These are phyloP conservation scores for Hafferia zeledoni DNA, from an alignment of 2,797 vertebrate genomes.

Conservation along the genomic window DNA sequence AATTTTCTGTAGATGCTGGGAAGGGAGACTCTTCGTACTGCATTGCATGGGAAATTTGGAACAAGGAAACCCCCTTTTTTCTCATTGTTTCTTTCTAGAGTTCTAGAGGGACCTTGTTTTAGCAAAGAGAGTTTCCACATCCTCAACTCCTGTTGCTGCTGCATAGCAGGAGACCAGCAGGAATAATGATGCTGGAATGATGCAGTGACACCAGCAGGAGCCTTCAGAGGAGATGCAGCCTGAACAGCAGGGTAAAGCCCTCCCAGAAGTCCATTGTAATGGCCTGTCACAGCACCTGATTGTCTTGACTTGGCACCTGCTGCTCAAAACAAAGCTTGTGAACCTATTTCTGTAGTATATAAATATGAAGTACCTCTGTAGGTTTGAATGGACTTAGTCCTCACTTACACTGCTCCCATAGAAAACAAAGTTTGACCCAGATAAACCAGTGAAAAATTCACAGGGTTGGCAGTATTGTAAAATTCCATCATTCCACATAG, in stretches of 20 bases:
- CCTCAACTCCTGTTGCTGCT: neutral
- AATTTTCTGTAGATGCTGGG: neutral
- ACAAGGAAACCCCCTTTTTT: neutral
- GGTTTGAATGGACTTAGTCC: neutral
- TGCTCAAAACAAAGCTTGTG: neutral
- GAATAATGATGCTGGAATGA: accelerated
- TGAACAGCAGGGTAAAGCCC: neutral
- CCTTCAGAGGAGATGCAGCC: neutral
- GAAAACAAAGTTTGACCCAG: neutral
- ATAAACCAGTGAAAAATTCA: conserved; percentile 39
- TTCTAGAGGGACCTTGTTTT: conserved; percentile 37
- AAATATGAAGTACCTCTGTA: neutral
- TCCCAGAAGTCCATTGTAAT: accelerated
- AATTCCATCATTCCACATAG: conserved; percentile 5
- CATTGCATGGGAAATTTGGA: conserved; percentile 1
- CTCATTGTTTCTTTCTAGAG: neutral
- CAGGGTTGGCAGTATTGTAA: conserved; percentile 7
- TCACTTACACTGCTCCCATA: neutral
- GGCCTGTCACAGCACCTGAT: accelerated
- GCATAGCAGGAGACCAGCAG: neutral
- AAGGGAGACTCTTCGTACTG: neutral
- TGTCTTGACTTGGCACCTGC: neutral
- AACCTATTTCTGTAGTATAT: neutral
- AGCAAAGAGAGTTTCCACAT: neutral
- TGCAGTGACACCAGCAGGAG: accelerated